These are phyloP conservation scores for Drosophila neutralis DNA, from an alignment of 2,888 invertebrate genomes.

Conservation along the genomic window DNA sequence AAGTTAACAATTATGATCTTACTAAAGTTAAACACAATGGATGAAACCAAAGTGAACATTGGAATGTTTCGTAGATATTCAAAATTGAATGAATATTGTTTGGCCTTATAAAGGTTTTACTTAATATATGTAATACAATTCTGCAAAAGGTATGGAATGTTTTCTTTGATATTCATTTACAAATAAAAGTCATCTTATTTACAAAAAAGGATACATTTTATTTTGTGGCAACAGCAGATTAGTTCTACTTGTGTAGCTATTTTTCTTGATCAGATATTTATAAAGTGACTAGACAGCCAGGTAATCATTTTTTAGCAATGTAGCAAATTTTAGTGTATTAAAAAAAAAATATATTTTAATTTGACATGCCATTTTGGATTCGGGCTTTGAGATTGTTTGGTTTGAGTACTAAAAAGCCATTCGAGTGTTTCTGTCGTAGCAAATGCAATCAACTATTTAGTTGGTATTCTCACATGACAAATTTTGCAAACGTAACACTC, in stretches of 20 bases:
- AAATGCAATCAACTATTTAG: constrained; percentile 52
- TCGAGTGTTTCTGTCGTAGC: not conserved
- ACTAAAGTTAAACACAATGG: not conserved
- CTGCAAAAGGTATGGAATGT: too few relatives aligned
- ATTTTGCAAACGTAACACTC: constrained; percentile 41
- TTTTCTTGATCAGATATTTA: not conserved
- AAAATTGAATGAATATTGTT: not conserved
- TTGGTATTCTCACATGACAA: constrained; percentile 48
- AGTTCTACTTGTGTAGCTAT: not conserved
- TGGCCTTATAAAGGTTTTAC: not conserved
- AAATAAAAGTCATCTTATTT: not conserved
- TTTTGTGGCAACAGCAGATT: not conserved
- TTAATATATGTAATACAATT: not conserved
- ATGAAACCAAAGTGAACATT: not conserved
- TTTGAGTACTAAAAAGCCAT: not conserved
- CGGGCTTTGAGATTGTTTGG: not conserved
- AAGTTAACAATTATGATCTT: not conserved
- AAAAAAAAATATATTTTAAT: not conserved
- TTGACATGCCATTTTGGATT: not conserved
- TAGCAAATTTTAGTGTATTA: not conserved
- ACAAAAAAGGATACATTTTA: not conserved
- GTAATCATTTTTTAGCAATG: not conserved
- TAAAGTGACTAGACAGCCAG: not conserved
- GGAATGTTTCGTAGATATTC: not conserved
- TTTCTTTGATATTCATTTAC: not conserved